Base-by-base conservation (phyloP, 2,888 invertebrate species). In the Troilus luridus region DNA sequence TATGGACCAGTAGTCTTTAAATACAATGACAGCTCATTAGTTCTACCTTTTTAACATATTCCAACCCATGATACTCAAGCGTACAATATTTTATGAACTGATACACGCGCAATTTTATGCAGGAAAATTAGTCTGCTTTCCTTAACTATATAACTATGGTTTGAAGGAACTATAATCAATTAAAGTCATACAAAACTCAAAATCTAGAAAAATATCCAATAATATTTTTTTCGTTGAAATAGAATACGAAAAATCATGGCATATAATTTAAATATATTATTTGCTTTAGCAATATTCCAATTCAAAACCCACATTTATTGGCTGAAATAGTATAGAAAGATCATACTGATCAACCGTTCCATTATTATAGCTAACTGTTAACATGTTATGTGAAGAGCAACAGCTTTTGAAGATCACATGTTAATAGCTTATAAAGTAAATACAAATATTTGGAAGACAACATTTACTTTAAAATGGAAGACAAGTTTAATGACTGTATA, bases 1-100 rank as follows among this genome's bases (percentile, higher is more conserved):
- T 85, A 85, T 85, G 85, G 85, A 85, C 85, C 85, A 85, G 54
- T 85, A 85, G 85, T 85, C 85, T 85, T 85, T 56, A 85, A 54
- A 85, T 58, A 85, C 85, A 85, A 77, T 77, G 14, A 56, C 85
- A 85, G 85, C 12, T 85, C 56, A 10, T 85, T 56, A 56, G 2
- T 41, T 85, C 58, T 56, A 85, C 21, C 11, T n/a, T 58, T 11
- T 85, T 5, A 85, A 85, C n/a, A 85, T 56, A 6, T 85, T 85
- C 6, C 56, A n/a, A n/a, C 56, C 11, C 19, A 85, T n/a, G 5
- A 56, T 56, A 54, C 5, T 1, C 24, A 67, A 7, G 14, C 41
- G 8, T 41, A 77, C 41, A 27, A 77, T 12, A 21, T n/a, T 64
- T 14, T n/a, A 64, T 6, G 27, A 24, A 67, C 67, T 67, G 24